Conservation (phyloP, 2,797 vertebrate genomes). For the Lagorchestes hirsutus region DNA sequence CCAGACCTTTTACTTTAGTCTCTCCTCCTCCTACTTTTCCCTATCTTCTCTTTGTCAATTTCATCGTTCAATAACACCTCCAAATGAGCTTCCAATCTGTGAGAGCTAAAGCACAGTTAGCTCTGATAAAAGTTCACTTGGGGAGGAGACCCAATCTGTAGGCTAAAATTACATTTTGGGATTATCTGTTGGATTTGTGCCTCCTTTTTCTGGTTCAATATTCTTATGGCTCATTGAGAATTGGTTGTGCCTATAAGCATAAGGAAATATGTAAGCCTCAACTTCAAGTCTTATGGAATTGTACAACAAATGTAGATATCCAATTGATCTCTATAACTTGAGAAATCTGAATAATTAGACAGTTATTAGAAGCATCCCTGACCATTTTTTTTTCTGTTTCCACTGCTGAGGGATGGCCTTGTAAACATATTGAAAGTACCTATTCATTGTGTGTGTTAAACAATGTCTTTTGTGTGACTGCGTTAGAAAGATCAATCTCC, state of each 20-base stretch:
- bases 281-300: neutral
- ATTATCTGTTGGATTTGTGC: conserved; percentile 2
- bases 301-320: conserved; percentile 31
- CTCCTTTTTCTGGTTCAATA: neutral
- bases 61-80: conserved; percentile 32
- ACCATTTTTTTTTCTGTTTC: conserved; percentile 18
- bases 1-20: neutral
- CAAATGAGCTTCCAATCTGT: neutral
- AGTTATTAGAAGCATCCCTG: conserved; percentile 51
- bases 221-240: conserved; percentile 24
- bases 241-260: conserved; percentile 4
- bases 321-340: conserved; percentile 21
- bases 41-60: conserved; percentile 37
- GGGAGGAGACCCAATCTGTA: neutral
- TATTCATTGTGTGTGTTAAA: conserved; percentile 38
- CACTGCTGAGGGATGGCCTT: conserved; percentile 33
- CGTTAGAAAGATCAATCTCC: conserved; percentile 65
- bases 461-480: conserved; percentile 54
- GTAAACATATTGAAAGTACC: conserved; percentile 57
- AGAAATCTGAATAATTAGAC: conserved; percentile 35
- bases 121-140: neutral
- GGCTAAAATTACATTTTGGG: neutral
- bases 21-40: neutral
- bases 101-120: neutral
- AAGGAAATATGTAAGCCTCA: conserved; percentile 34